Conservation (phyloP, 2,797 vertebrate genomes). For the Sorex maritimensis region DNA sequence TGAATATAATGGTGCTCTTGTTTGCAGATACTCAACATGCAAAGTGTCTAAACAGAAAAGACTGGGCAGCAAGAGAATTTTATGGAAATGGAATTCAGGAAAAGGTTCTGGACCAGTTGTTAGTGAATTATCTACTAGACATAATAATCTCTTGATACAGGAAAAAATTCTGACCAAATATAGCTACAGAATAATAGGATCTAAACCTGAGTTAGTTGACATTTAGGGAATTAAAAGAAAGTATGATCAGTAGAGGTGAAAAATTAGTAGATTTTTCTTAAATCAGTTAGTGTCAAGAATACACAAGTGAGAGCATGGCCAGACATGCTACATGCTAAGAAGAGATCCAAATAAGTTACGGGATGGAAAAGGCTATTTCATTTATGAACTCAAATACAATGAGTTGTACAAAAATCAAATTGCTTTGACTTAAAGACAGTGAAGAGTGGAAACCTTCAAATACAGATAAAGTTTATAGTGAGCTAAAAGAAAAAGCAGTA, state of each 20-base stretch:
- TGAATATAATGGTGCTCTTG: background rate
- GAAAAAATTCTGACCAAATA: background rate
- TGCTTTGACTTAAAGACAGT: background rate
- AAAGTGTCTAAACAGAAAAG: background rate
- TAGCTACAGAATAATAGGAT: background rate
- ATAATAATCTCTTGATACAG: background rate
- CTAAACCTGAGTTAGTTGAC: background rate
- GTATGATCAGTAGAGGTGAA: background rate
- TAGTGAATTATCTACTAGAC: background rate
- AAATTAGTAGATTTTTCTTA: background rate
- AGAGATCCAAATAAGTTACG: background rate
- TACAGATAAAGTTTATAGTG: background rate
- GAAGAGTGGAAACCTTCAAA: constrained; percentile 18
- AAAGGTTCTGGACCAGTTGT: background rate
- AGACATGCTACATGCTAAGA: background rate
- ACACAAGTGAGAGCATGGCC: background rate
- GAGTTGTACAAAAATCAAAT: background rate
- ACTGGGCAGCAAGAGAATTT: background rate
- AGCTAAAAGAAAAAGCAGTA: background rate
- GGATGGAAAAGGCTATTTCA: too few relatives aligned
- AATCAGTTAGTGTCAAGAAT: background rate
- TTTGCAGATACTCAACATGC: background rate
- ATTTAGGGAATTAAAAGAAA: background rate
- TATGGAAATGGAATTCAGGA: constrained; percentile 3
- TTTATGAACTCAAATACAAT: background rate